Evolutionary conservation across 2,797 vertebrate genomes (phyloP).

Genomic region (Anas acuta): DNA sequence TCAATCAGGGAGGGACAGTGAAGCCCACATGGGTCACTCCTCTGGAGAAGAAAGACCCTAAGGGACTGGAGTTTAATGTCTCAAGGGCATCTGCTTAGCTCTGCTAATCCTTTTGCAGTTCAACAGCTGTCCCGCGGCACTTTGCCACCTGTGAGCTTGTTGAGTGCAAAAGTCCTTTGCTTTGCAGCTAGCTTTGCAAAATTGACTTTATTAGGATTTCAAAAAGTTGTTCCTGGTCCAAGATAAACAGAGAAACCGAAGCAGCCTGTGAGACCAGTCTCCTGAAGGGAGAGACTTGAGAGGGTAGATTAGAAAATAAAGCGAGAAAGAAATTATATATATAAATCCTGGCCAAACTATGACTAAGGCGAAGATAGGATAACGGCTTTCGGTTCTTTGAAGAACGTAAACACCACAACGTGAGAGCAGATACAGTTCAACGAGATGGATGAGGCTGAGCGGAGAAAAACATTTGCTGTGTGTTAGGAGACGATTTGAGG

Average conservation of each 20-base stretch:
- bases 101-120: neutral
- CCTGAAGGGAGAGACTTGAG: slow-evolving; percentile 40
- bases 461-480: neutral
- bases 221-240: slow-evolving; percentile 7
- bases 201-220: neutral
- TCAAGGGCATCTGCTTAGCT: neutral
- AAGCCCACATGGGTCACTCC: neutral
- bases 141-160: neutral
- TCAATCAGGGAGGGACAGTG: neutral
- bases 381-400: slow-evolving; percentile 31
- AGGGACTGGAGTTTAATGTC: neutral
- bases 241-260: slow-evolving; percentile 60
- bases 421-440: slow-evolving; percentile 29
- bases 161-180: slow-evolving; percentile 38
- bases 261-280: slow-evolving; percentile 2
- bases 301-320: slow-evolving; percentile 48
- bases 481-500: neutral
- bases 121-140: slow-evolving; percentile 41
- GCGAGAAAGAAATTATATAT: slow-evolving; percentile 5
- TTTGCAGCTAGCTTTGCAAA: slow-evolving; percentile 63
- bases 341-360: slow-evolving; percentile 38
- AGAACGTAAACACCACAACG: neutral
- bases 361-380: slow-evolving; percentile 50
- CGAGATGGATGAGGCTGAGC: neutral
- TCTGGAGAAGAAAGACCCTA: neutral